Base-by-base conservation (phyloP, 2,888 invertebrate species). In the Plutella xylostella region DNA sequence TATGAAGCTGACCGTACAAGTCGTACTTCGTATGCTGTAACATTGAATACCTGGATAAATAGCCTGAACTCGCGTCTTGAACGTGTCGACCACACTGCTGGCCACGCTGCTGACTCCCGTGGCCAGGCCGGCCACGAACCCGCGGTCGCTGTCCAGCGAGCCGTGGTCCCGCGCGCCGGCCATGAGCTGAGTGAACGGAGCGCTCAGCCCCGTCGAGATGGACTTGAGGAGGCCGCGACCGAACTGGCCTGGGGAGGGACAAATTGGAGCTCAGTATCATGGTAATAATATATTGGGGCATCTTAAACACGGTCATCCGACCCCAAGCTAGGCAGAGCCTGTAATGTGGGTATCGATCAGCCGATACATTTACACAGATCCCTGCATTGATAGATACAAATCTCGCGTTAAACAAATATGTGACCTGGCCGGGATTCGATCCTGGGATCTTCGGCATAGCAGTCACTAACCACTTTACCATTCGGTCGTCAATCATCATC, bases 121-220 rank as follows among this genome's bases (percentile, higher is more conserved):
- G 0, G 76, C 76, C 33, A 85, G 54, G 31, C 79, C 79, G 48
- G 61, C 58, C 48, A 88, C 77, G 56, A 87, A 85, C 3, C 85
- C 82, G 9, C 85, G 73, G 65, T 90, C 88, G 20, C 86, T 86
- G 70, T 90, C 88, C 59, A 90, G 63, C 3, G 89, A 88, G 1
- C 88, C 88, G 17, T 87, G 82, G 55, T 83, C 85, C 1, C 67
- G 56, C 19, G 62, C 77, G 1, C 88, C 82, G 0, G 87, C 78
- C 80, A 89, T 88, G 48, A 88, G 66, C 57, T 87, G 82, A 37
- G 85, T 88, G 18, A 88, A 78, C 0, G 87, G 79, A 49, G 82
- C 79, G 65, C 67, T 64, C 22, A 85, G 60, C 0, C 83, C 79
- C 0, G 70, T 57, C 0, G 82, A 79, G 28, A 83, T 72, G 1